Conservation (phyloP, 1,140 invertebrate species). For the Trichoplusia ni region DNA sequence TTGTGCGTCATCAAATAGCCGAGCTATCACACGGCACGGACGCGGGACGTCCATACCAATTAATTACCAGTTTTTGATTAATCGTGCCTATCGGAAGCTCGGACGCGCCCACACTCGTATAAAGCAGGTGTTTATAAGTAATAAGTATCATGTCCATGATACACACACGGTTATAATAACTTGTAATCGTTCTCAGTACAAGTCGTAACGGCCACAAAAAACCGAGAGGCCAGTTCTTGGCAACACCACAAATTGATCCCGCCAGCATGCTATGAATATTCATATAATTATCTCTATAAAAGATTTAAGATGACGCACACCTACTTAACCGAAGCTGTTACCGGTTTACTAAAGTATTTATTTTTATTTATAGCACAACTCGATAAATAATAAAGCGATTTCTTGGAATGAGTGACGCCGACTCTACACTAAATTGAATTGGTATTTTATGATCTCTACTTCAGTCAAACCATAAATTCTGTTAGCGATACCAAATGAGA, state of each 20-base stretch:
- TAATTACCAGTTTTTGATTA: constrained; percentile 65
- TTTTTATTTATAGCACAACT: constrained; percentile 58
- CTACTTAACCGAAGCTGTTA: constrained; percentile 49
- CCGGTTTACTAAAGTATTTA: constrained; percentile 40
- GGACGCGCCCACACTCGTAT: constrained; percentile 59
- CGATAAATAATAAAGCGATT: constrained; percentile 50
- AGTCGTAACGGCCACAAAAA: constrained; percentile 69
- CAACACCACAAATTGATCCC: constrained; percentile 66
- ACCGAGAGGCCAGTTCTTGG: constrained; percentile 63
- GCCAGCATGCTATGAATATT: constrained; percentile 73
- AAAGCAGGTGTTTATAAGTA: constrained; percentile 67
- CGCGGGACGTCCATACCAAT: constrained; percentile 55
- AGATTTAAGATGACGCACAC: constrained; percentile 71
- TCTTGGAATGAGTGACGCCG: constrained; percentile 39
- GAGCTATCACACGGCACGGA: constrained; percentile 49
- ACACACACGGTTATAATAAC: constrained; percentile 26
- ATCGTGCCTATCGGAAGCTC: constrained; percentile 63
- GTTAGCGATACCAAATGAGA: constrained; percentile 13
- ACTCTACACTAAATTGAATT: constrained; percentile 26
- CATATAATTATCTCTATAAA: constrained; percentile 65
- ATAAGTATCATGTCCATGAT: constrained; percentile 21
- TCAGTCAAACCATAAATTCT: constrained; percentile 21
- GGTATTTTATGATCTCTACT: constrained; percentile 25
- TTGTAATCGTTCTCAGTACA: constrained; percentile 34
- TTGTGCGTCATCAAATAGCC: constrained; percentile 38